Percentiles rank a stretch among this genome's conserved stretches.
Evolutionary conservation across 2,113 vertebrate genomes (phyloP).

Genomic region (Tupaia chinensis): DNA sequence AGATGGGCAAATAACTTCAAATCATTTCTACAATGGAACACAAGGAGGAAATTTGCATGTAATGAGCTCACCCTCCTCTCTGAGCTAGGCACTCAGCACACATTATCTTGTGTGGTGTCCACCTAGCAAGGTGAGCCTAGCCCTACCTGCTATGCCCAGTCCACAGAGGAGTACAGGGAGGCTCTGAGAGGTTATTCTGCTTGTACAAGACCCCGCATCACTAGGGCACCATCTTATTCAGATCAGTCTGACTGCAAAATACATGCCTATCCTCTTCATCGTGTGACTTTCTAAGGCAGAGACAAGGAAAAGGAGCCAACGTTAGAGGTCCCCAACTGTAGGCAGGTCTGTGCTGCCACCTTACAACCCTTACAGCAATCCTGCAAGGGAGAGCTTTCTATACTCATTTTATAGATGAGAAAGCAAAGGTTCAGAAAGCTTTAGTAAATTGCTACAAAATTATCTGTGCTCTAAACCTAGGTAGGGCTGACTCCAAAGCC

Average conservation of each 20-base stretch:
- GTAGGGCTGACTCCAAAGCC: background rate
- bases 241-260: background rate
- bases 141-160: background rate
- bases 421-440: background rate
- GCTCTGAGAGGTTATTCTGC: background rate
- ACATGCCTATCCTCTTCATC: background rate
- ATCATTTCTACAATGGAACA: slow-evolving; percentile 7
- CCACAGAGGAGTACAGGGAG: slow-evolving; percentile 6
- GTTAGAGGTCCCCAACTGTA: background rate
- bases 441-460: background rate
- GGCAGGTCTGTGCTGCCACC: background rate
- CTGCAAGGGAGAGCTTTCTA: background rate
- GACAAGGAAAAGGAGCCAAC: background rate
- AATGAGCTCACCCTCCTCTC: background rate
- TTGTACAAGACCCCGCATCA: background rate
- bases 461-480: background rate
- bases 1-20: slow-evolving; percentile 15
- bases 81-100: background rate
- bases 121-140: background rate
- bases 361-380: background rate
- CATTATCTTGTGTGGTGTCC: background rate
- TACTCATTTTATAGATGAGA: background rate
- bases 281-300: background rate
- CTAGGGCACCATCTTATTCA: background rate
- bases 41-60: background rate